Conservation (phyloP, 2,797 vertebrate species). For the Myiotriccus ornatus region DNA sequence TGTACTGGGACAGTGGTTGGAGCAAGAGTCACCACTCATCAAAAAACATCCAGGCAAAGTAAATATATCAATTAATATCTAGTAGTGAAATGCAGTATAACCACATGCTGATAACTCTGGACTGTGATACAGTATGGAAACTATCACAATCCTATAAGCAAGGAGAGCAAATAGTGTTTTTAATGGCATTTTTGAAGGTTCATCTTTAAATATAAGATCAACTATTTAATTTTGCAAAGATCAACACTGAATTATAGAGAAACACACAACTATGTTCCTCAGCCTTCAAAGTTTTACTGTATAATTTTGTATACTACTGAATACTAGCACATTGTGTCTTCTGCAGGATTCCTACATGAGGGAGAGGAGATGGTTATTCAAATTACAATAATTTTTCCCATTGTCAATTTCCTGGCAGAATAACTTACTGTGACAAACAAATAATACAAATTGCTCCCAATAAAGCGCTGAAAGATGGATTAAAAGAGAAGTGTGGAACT, state of each 20-base stretch:
- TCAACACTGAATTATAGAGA: not conserved
- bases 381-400: not conserved
- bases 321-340: not conserved
- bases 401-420: not conserved
- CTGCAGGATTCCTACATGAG: not conserved
- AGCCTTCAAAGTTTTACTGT: not conserved
- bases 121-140: not conserved
- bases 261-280: not conserved
- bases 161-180: not conserved
- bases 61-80: not conserved
- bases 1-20: not conserved
- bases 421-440: not conserved
- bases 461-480: not conserved
- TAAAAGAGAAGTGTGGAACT: not conserved
- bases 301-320: not conserved
- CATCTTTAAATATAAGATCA: not conserved
- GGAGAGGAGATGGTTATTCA: not conserved
- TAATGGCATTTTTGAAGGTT: not conserved
- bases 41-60: not conserved
- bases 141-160: not conserved
- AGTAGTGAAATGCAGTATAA: not conserved
- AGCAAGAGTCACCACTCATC: not conserved
- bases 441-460: not conserved
- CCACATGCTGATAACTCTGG: not conserved
- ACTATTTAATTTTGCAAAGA: not conserved